Evolutionary conservation across 2,888 invertebrate species (phyloP).

Genomic region (Spilosoma lubricipeda): DNA sequence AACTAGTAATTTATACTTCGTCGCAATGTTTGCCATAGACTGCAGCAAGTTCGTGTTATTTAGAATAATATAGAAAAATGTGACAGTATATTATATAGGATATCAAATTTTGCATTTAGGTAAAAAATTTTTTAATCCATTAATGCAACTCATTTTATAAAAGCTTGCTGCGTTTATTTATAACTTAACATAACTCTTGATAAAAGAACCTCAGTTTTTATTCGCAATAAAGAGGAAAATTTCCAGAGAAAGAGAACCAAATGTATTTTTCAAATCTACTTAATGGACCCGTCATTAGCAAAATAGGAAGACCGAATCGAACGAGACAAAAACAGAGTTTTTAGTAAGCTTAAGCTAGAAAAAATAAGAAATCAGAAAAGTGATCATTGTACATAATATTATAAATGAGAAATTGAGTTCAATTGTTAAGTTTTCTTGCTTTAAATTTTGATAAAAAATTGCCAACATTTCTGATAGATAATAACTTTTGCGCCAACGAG

Average conservation of each 20-base stretch:
- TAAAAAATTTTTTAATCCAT: neutral
- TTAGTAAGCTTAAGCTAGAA: neutral
- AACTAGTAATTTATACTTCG: too few species aligned
- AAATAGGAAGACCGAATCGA: slow-evolving; percentile 21
- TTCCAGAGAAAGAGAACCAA: neutral
- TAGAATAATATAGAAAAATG: too few species aligned
- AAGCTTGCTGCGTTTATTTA: neutral
- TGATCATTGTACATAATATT: neutral
- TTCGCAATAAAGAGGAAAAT: slow-evolving; percentile 6
- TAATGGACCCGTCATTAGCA: slow-evolving; percentile 28
- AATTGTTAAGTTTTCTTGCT: neutral
- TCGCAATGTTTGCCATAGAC: too few species aligned
- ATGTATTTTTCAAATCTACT: slow-evolving; percentile 3
- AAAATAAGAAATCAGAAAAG: slow-evolving; percentile 25
- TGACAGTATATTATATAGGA: too few species aligned
- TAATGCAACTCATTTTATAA: neutral
- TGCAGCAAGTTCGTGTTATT: too few species aligned
- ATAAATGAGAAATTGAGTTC: neutral
- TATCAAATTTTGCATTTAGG: too few species aligned
- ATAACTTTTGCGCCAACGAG: neutral
- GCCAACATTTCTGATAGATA: neutral
- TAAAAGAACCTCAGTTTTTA: slow-evolving; percentile 1
- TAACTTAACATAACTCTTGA: neutral
- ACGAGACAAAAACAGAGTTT: too few species aligned
- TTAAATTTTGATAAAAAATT: neutral